Base-by-base conservation (phyloP, 2,797 vertebrate genomes). In the Ctenopoma multispine region DNA sequence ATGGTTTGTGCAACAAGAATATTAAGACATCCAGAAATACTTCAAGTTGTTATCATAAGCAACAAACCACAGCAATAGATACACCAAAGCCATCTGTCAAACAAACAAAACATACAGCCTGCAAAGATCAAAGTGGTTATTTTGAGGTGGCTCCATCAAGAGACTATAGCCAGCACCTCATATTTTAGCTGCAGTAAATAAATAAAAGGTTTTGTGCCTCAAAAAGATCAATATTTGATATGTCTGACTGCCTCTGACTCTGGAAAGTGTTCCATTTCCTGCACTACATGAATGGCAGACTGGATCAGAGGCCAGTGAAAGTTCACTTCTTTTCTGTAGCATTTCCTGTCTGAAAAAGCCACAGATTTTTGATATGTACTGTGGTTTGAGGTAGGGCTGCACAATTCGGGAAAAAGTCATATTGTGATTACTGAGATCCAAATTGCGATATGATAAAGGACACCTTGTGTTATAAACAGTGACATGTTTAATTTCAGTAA, bases 101-200 rank as follows among this genome's bases (percentile, higher is more conserved):
- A 60, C 60, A 82, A 75, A 59, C 67, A 67, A 4, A 15, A 69
- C 55, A 7, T 0, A 4, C 47, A 56, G 36, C 20, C n/a, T 34
- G 64, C 64, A 7, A 31, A 44, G 38, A 69, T 63, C 76, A 76
- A 78, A 82, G 69, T 36, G 57, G 15, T 66, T 74, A 63, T 79
- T 80, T 57, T 41, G 44, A 81, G 68, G 55, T 47, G 20, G 51
- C 54, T 68, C 63, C 5, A 55, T 51, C 15, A 4, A 10, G 27
- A 67, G 66, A 75, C n/a, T 36, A 48, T 3, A 7, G 18, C 36
- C 49, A 20, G 43, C 23, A 27, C 24, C 13, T 63, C 61, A 8
- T 56, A 51, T 67, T 70, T 31, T 5, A 51, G 51, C 50, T 2
- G 7, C 4, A 23, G 20, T 48, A 11, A 57, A 62, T 46, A 79